Evolutionary conservation across 2,113 vertebrate genomes (phyloP).

Genomic region (Globicephala melas): DNA sequence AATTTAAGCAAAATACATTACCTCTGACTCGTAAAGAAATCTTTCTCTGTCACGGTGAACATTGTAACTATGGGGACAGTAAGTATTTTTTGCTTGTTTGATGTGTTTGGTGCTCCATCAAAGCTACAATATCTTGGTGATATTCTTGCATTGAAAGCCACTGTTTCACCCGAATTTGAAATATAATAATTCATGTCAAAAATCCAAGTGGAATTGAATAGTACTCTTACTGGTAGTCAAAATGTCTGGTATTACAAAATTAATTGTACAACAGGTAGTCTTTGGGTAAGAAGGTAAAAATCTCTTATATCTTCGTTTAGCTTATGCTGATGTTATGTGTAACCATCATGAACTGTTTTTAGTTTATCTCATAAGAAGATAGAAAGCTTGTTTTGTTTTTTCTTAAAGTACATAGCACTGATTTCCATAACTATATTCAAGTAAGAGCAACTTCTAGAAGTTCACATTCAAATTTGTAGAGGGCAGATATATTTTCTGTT

Average conservation of each 20-base stretch:
- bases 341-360: not conserved
- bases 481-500: not conserved
- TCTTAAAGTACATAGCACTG: not conserved
- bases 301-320: not conserved
- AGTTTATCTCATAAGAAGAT: not conserved
- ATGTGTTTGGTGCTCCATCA: not conserved
- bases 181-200: not conserved
- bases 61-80: not conserved
- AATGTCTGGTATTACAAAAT: not conserved
- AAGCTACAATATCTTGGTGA: not conserved
- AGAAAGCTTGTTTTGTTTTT: not conserved
- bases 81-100: not conserved
- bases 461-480: not conserved
- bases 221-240: not conserved
- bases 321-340: not conserved
- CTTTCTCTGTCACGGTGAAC: not conserved
- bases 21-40: not conserved
- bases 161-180: not conserved
- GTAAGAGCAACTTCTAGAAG: not conserved
- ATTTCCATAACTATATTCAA: not conserved
- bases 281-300: not conserved
- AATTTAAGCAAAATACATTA: not conserved
- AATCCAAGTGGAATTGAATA: not conserved
- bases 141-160: constrained; percentile 16
- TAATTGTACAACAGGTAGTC: not conserved